Percentiles rank a stretch among this genome's conserved stretches.
These are phyloP conservation scores for Sesamia inferens DNA, from an alignment of 2,888 invertebrate species.

Conservation along the genomic window DNA sequence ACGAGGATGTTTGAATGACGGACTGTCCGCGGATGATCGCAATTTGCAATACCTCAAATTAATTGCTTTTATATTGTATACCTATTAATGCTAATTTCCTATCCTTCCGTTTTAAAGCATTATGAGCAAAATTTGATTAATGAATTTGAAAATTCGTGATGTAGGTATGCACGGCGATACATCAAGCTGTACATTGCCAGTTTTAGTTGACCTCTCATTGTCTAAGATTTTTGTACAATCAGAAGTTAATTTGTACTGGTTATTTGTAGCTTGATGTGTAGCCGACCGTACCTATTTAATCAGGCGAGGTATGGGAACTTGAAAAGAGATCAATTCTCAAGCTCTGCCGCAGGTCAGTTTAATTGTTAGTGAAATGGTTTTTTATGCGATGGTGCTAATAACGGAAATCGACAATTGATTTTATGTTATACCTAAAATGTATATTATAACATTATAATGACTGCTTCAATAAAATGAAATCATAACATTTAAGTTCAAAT, in stretches of 20 bases:
- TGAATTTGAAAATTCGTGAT: conserved; percentile 50
- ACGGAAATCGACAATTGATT: conserved; percentile 57
- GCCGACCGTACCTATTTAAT: conserved; percentile 38
- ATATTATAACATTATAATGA: conserved; percentile 30
- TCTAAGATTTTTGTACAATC: neutral
- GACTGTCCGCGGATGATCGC: conserved; percentile 61
- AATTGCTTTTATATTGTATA: conserved; percentile 58
- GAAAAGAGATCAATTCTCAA: conserved; percentile 55
- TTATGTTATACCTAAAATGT: conserved; percentile 38
- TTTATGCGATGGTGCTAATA: conserved; percentile 23
- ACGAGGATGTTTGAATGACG: conserved; percentile 65
- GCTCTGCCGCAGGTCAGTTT: conserved; percentile 29
- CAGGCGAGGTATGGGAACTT: conserved; percentile 57
- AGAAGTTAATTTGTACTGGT: neutral
- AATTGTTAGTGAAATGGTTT: conserved; percentile 26
- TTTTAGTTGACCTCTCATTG: neutral
- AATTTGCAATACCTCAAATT: conserved; percentile 60
- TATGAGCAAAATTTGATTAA: conserved; percentile 38
- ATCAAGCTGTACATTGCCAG: neutral
- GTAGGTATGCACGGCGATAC: neutral
- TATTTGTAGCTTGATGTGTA: neutral
- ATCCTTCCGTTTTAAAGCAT: conserved; percentile 42
- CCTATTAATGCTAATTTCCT: conserved; percentile 61
- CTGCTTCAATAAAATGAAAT: neutral
- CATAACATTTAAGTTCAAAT: neutral